Conservation (phyloP, 2,797 vertebrate species). For the Dendrocincla tyrannina region DNA sequence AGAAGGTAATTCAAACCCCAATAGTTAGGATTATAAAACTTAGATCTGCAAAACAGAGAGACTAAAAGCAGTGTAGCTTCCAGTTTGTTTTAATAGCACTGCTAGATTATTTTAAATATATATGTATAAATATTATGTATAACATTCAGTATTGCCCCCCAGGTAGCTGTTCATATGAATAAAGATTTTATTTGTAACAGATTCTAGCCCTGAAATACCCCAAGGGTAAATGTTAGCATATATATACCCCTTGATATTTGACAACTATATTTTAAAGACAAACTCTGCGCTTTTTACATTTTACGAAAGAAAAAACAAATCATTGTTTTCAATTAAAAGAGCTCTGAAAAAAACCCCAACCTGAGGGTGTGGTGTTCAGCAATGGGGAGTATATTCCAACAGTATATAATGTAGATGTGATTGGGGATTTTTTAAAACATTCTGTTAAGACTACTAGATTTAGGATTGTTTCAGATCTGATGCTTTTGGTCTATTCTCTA, state of each 20-base stretch:
- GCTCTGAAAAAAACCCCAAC: neutral
- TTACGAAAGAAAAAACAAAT: constrained; percentile 56
- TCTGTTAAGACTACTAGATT: neutral
- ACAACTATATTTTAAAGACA: constrained; percentile 79
- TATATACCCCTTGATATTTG: constrained; percentile 75
- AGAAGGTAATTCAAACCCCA: neutral
- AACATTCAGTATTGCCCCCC: constrained; percentile 65
- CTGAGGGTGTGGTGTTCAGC: neutral
- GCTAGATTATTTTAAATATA: constrained; percentile 55
- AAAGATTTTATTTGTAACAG: constrained; percentile 74
- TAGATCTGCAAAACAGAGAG: neutral
- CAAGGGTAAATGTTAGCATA: constrained; percentile 68
- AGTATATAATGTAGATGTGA: neutral
- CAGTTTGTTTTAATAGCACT: constrained; percentile 63
- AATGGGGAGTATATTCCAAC: neutral
- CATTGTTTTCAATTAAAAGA: constrained; percentile 69
- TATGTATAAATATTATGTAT: constrained; percentile 43
- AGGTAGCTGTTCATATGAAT: constrained; percentile 75
- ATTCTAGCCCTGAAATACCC: constrained; percentile 65
- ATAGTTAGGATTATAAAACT: neutral
- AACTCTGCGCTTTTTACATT: constrained; percentile 64
- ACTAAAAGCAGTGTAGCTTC: constrained; percentile 28
- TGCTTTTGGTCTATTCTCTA: neutral
- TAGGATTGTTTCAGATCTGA: neutral
- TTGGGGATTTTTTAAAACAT: neutral